These are phyloP conservation scores for Drymonia ruficornis DNA, from an alignment of 2,888 invertebrate genomes.

Conservation along the genomic window DNA sequence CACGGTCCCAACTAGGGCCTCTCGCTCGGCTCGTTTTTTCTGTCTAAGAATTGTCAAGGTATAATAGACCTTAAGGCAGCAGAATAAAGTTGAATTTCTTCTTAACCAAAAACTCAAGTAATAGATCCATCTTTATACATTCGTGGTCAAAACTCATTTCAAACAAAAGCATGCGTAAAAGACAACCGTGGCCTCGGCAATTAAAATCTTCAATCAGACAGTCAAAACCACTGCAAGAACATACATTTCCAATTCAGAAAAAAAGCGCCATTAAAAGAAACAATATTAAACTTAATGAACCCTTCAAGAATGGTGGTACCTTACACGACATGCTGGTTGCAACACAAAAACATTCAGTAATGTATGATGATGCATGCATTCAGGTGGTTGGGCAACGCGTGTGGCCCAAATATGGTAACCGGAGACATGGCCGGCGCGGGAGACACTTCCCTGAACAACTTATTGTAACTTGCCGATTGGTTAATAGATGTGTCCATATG, in stretches of 20 bases:
- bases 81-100: no score
- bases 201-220: neutral
- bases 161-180: no score
- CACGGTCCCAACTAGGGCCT: no score
- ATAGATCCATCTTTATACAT: no score
- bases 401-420: slow-evolving; percentile 46
- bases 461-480: neutral
- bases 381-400: slow-evolving; percentile 38
- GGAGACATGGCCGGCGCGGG: slow-evolving; percentile 1
- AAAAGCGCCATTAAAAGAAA: slow-evolving; percentile 24
- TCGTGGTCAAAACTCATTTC: no score
- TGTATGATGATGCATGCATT: slow-evolving; percentile 52
- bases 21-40: no score
- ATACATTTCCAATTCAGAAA: slow-evolving; percentile 3
- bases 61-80: no score
- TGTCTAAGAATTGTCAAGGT: no score
- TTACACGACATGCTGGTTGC: slow-evolving; percentile 25
- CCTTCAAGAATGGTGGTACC: slow-evolving; percentile 22
- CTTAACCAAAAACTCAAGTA: no score
- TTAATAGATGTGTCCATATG: no score
- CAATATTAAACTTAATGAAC: slow-evolving; percentile 31
- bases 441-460: slow-evolving; percentile 4
- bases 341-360: slow-evolving; percentile 24
- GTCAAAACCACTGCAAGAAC: neutral
- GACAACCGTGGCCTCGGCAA: neutral